Evolutionary conservation across 2,113 vertebrate genomes (phyloP).

Genomic region (Oreochromis aureus): DNA sequence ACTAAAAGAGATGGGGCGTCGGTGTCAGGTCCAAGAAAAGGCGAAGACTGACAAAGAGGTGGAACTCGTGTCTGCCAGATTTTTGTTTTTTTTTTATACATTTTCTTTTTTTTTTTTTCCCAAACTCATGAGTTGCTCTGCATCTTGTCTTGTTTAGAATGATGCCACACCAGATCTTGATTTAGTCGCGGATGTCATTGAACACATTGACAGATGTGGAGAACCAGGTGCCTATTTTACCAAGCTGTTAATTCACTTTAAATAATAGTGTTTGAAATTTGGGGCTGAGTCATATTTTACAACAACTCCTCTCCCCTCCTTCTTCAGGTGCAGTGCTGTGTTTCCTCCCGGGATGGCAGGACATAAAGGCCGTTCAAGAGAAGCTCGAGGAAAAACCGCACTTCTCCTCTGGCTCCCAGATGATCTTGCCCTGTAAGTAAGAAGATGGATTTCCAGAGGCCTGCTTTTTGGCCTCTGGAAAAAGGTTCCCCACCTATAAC

Average conservation of each 20-base stretch:
- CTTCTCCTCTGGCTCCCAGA: conserved; percentile 74
- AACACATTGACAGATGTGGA: conserved; percentile 81
- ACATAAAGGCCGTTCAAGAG: conserved; percentile 88
- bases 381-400: conserved; percentile 74
- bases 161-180: conserved; percentile 79
- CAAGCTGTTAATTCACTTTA: not conserved
- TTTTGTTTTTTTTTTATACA: not conserved
- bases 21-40: rapidly evolving
- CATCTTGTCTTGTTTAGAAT: conserved; percentile 43
- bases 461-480: not conserved
- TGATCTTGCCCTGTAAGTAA: conserved; percentile 87
- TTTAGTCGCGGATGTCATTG: conserved; percentile 84
- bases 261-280: not conserved
- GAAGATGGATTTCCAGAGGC: not conserved
- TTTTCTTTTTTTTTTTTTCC: not conserved
- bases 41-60: not conserved
- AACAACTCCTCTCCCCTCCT: not conserved
- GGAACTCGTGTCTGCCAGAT: not conserved
- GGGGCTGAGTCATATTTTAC: not conserved
- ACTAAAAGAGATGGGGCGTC: conserved; percentile 77
- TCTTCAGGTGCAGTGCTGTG: conserved; percentile 89
- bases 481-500: not conserved
- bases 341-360: conserved; percentile 97
- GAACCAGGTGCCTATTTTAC: conserved; percentile 76
- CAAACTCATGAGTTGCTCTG: not conserved